Conservation (phyloP, 2,797 vertebrate genomes). For the Huso huso region DNA sequence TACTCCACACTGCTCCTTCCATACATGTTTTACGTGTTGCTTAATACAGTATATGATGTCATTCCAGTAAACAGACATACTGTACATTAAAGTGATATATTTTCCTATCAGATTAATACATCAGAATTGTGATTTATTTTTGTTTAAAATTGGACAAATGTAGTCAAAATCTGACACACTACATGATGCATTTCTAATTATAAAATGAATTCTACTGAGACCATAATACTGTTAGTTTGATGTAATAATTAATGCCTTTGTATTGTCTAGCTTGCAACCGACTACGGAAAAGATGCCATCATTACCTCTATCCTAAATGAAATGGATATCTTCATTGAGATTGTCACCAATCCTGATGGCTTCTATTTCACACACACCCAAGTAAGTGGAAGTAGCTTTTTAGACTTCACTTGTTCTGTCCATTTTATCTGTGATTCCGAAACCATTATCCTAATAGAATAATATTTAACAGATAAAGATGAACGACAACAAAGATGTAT, state of each 20-base stretch:
- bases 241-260: background rate
- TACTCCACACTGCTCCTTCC: too few species aligned
- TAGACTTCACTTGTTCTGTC: background rate
- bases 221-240: background rate
- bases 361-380: constrained; percentile 63
- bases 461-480: too few species aligned
- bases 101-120: background rate
- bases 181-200: background rate
- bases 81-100: too few species aligned
- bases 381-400: constrained; percentile 43
- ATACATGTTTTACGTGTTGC: too few species aligned
- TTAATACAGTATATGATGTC: too few species aligned
- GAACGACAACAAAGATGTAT: too few species aligned
- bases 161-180: background rate
- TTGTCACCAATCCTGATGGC: constrained; percentile 87
- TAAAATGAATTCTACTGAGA: background rate
- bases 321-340: constrained; percentile 85
- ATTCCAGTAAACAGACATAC: too few species aligned
- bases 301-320: constrained; percentile 69
- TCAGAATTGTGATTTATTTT: background rate
- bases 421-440: too few species aligned
- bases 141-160: background rate
- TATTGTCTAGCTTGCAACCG: constrained; percentile 62
- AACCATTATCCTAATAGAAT: too few species aligned
- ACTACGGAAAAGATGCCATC: constrained; percentile 52